Conservation (phyloP, 2,113 vertebrate genomes). For the Hippopotamus amphibius region DNA sequence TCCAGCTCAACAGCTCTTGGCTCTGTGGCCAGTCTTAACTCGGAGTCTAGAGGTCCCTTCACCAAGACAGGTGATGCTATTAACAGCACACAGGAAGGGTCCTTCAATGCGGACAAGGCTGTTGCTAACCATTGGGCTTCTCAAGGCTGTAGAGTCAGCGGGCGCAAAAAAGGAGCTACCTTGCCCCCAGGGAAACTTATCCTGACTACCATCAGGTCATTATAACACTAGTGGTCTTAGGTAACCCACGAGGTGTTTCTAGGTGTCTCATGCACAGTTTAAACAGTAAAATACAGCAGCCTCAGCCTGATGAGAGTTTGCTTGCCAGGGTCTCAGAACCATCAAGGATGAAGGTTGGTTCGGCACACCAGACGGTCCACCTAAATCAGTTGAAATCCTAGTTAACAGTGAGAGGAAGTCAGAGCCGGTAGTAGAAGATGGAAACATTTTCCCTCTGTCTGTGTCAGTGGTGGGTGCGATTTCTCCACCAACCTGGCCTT, state of each 20-base stretch:
- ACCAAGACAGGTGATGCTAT: background rate
- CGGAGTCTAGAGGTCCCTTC: fast-evolving
- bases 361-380: background rate
- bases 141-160: background rate
- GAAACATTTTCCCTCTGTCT: too few relatives aligned
- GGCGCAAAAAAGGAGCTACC: background rate
- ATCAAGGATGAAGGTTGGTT: too few relatives aligned
- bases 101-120: background rate
- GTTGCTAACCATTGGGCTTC: background rate
- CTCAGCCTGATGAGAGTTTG: background rate
- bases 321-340: background rate
- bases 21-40: background rate
- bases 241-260: background rate
- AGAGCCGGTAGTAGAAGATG: fast-evolving
- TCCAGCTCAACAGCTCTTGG: background rate
- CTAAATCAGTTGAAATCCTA: background rate
- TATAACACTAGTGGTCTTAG: fast-evolving
- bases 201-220: fast-evolving
- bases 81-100: fast-evolving
- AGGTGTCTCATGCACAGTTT: fast-evolving
- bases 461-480: fast-evolving
- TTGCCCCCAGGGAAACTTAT: fast-evolving
- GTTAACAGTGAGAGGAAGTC: too few relatives aligned
- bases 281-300: background rate
- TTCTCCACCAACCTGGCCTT: background rate